Percentiles rank a stretch among this genome's conserved stretches.
These are phyloP conservation scores for Amazona vittata DNA, from an alignment of 2,113 vertebrate genomes.

Conservation along the genomic window DNA sequence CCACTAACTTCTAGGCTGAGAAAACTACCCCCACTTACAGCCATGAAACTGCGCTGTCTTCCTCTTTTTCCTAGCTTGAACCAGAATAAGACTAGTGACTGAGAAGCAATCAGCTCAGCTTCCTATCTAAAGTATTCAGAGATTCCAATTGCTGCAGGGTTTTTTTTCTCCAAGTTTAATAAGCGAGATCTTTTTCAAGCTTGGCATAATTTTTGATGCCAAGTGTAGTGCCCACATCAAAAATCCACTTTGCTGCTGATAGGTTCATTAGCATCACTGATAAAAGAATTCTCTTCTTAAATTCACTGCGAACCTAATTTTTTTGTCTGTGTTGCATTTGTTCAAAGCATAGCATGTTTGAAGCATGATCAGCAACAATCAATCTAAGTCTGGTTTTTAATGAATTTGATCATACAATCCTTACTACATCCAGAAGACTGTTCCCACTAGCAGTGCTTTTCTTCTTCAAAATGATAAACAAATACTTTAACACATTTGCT, in stretches of 20 bases:
- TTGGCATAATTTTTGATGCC: not conserved
- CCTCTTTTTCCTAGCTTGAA: not conserved
- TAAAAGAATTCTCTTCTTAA: not conserved
- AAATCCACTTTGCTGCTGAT: not conserved
- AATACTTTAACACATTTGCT: not conserved
- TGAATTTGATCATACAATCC: not conserved
- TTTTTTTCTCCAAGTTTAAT: not conserved
- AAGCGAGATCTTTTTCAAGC: not conserved
- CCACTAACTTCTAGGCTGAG: not conserved
- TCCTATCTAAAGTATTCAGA: not conserved
- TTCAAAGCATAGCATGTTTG: not conserved
- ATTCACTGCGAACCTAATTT: not conserved
- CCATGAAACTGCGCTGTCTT: not conserved
- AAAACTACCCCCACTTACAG: not conserved
- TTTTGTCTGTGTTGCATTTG: not conserved
- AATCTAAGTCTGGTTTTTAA: not conserved
- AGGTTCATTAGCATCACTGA: not conserved
- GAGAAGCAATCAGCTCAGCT: not conserved
- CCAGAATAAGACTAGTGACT: not conserved
- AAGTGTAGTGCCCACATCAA: not conserved
- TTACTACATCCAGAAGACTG: not conserved
- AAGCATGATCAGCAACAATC: not conserved
- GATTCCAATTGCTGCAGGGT: not conserved
- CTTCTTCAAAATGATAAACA: slow-evolving; percentile 5
- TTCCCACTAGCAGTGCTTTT: not conserved